Conservation (phyloP, 2,888 invertebrate genomes). For the Cerceris rybyensis region DNA sequence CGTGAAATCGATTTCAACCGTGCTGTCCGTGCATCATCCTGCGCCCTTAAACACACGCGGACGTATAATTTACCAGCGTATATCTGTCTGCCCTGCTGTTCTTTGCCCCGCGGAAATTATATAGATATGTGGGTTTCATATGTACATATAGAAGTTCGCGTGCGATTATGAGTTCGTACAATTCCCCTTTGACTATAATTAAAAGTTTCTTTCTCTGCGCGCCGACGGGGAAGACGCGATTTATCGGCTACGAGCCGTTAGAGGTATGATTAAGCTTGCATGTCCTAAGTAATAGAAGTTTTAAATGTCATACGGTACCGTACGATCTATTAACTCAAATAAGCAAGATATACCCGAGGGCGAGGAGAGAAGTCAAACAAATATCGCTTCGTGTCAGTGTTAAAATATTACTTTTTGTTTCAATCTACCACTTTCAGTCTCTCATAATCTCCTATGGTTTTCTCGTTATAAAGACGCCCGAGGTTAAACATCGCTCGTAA, state of each 20-base stretch:
- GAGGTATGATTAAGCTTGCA: not conserved
- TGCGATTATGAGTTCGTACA: conserved; percentile 6
- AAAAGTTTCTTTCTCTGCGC: conserved; percentile 16
- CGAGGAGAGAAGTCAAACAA: too few relatives aligned
- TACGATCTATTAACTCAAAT: too few relatives aligned
- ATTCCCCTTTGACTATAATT: conserved; percentile 10
- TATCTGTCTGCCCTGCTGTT: conserved; percentile 1
- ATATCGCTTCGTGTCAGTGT: too few relatives aligned
- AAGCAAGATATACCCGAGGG: too few relatives aligned
- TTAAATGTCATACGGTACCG: not conserved
- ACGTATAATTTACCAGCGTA: conserved; percentile 29
- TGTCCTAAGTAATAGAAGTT: conserved; percentile 3
- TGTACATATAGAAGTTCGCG: conserved; percentile 2
- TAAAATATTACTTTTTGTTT: too few relatives aligned
- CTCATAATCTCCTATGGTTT: not conserved
- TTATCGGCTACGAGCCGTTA: not conserved
- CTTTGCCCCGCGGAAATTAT: conserved; percentile 7
- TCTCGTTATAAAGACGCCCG: not conserved
- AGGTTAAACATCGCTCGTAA: not conserved
- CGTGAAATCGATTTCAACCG: conserved; percentile 73
- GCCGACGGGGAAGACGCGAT: conserved; percentile 1
- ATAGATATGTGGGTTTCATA: not conserved
- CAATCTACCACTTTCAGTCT: too few relatives aligned
- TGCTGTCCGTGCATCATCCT: conserved; percentile 30
- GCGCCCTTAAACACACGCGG: conserved; percentile 42